phyloP scores from a whole-genome alignment of 2,113 vertebrate species.

The Lepisosteus osseus region DNA sequence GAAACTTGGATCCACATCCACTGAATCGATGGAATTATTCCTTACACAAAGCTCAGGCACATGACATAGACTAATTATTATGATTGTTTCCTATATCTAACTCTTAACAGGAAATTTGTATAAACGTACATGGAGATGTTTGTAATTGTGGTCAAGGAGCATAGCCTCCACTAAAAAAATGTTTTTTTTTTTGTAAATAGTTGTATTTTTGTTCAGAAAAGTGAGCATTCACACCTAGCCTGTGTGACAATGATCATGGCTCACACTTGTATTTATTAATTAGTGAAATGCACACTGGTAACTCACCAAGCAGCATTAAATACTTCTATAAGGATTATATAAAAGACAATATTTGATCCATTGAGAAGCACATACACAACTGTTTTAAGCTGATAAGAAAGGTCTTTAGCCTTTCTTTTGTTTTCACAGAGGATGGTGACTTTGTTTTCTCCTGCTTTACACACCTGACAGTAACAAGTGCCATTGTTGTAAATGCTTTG shows the following conservation, averaged over 20 bases:
- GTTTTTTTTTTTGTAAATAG: too few relatives aligned
- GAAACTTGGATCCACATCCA: slow-evolving; percentile 1
- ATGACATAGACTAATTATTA: slow-evolving; percentile 1
- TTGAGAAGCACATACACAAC: slow-evolving; percentile 4
- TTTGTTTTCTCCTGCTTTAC: slow-evolving; percentile 42
- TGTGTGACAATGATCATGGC: too few relatives aligned
- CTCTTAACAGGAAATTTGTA: background rate
- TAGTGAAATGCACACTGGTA: background rate
- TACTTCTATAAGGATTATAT: slow-evolving; percentile 8
- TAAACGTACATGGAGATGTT: background rate
- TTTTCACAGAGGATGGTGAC: slow-evolving; percentile 20
- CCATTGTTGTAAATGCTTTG: slow-evolving; percentile 56
- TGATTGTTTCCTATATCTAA: slow-evolving; percentile 15
- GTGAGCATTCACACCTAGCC: too few relatives aligned
- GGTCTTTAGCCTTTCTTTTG: slow-evolving; percentile 9
- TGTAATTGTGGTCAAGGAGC: background rate
- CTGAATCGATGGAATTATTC: slow-evolving; percentile 11
- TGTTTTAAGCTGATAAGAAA: slow-evolving; percentile 18
- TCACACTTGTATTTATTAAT: too few relatives aligned
- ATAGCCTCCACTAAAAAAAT: background rate
- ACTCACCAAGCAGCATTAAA: slow-evolving; percentile 5
- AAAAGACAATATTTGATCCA: slow-evolving; percentile 4
- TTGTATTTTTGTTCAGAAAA: too few relatives aligned
- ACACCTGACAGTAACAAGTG: slow-evolving; percentile 44
- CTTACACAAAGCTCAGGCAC: slow-evolving; percentile 11